Evolutionary conservation across 2,797 vertebrate genomes (phyloP).

Genomic region (Lacerta bilineata): DNA sequence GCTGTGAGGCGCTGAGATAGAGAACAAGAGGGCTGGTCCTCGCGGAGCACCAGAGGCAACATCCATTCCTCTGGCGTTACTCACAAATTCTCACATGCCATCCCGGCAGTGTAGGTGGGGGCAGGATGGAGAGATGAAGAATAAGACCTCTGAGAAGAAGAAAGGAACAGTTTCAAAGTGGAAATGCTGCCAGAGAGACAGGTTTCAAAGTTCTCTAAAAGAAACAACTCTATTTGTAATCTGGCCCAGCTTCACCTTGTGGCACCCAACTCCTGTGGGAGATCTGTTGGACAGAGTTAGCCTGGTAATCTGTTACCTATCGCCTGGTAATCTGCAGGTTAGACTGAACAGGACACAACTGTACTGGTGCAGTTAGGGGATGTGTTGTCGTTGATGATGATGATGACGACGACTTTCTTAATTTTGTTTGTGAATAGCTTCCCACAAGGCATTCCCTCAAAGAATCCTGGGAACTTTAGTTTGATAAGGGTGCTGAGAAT

Average conservation of each 20-base stretch:
- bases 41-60: rapidly evolving
- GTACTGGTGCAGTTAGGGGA: too few species aligned
- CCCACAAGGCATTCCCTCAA: too few species aligned
- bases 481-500: too few species aligned
- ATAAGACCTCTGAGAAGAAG: not conserved
- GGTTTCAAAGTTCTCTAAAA: conserved; percentile 9
- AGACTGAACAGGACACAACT: not conserved
- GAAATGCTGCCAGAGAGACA: not conserved
- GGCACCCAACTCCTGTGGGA: not conserved
- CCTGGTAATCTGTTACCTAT: not conserved
- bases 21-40: conserved; percentile 31
- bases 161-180: conserved; percentile 35
- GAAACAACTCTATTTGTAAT: not conserved
- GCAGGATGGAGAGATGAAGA: conserved; percentile 18
- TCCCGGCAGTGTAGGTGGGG: not conserved
- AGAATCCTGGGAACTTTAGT: too few species aligned
- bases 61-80: rapidly evolving
- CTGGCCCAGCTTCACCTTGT: not conserved
- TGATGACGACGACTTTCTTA: too few species aligned
- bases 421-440: too few species aligned
- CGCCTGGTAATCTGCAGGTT: not conserved
- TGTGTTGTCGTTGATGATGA: too few species aligned
- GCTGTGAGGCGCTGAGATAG: not conserved
- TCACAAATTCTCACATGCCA: not conserved
- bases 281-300: not conserved